phyloP scores from a whole-genome alignment of 1,140 invertebrate species.

The Aphelenchoides besseyi region DNA sequence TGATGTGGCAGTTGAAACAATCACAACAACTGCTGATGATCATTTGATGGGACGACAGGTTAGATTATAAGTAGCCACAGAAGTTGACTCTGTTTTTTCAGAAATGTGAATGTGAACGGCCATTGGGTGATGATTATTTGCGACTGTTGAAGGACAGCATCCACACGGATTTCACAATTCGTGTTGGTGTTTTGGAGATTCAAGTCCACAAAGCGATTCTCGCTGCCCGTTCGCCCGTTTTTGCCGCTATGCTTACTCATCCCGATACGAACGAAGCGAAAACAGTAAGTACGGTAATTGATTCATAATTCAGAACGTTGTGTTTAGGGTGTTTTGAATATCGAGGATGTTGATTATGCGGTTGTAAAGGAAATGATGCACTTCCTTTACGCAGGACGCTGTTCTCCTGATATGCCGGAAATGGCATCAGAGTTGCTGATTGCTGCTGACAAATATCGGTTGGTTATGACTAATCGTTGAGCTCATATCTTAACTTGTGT shows the following conservation, averaged over 20 bases:
- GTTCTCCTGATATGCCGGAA: constrained; percentile 50
- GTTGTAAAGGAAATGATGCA: constrained; percentile 59
- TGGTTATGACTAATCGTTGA: background rate
- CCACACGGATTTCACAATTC: constrained; percentile 59
- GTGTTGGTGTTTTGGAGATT: constrained; percentile 49
- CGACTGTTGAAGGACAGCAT: constrained; percentile 51
- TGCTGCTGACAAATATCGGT: constrained; percentile 61
- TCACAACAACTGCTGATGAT: constrained; percentile 55
- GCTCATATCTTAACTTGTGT: background rate
- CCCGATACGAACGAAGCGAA: constrained; percentile 55
- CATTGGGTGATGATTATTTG: constrained; percentile 55
- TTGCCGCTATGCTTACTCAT: constrained; percentile 58
- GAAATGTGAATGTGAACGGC: constrained; percentile 41
- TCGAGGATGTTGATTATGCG: constrained; percentile 55
- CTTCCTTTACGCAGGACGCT: constrained; percentile 58
- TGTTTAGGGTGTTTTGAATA: constrained; percentile 56
- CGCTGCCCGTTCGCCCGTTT: constrained; percentile 60
- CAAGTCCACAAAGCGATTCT: constrained; percentile 57
- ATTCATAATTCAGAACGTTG: constrained; percentile 8
- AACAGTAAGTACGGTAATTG: constrained; percentile 30
- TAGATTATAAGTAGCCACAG: no score
- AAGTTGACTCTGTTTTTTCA: background rate
- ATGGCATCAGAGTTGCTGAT: constrained; percentile 60
- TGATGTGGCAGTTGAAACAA: constrained; percentile 61
- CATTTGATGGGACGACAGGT: constrained; percentile 24